Conservation (phyloP, 2,797 vertebrate genomes). For the Epinephelus malabaricus region DNA sequence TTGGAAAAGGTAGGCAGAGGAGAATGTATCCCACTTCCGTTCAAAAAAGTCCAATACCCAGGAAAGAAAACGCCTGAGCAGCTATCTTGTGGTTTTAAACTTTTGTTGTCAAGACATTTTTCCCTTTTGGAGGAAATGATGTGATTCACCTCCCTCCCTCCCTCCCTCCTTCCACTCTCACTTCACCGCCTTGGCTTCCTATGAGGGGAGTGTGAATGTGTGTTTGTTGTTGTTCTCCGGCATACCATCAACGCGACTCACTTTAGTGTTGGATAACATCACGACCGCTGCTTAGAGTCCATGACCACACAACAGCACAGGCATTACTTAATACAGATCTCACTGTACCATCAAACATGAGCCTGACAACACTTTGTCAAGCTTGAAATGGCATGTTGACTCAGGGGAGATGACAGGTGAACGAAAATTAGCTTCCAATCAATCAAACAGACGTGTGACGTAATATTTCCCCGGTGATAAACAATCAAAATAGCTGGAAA, state of each 20-base stretch:
- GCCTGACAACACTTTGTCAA: slow-evolving; percentile 10
- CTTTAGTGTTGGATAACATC: slow-evolving; percentile 45
- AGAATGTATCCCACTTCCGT: slow-evolving; percentile 69
- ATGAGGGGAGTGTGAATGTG: slow-evolving; percentile 63
- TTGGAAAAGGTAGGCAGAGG: slow-evolving; percentile 84
- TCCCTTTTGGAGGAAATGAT: slow-evolving; percentile 78
- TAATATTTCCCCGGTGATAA: slow-evolving; percentile 68
- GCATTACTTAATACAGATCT: slow-evolving; percentile 48
- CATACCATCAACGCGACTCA: slow-evolving; percentile 62
- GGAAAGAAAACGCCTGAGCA: slow-evolving; percentile 58
- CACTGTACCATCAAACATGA: slow-evolving; percentile 40
- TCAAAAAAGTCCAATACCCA: slow-evolving; percentile 44
- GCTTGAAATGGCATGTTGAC: slow-evolving; percentile 14
- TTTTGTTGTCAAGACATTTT: slow-evolving; percentile 69
- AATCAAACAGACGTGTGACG: slow-evolving; percentile 59
- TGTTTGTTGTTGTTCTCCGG: slow-evolving; percentile 45
- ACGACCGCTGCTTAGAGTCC: slow-evolving; percentile 22
- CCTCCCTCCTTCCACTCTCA: slow-evolving; percentile 57
- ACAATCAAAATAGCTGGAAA: slow-evolving; percentile 76
- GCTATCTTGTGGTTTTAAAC: slow-evolving; percentile 76
- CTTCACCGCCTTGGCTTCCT: slow-evolving; percentile 65
- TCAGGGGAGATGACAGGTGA: slow-evolving; percentile 50
- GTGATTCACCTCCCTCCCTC: slow-evolving; percentile 67
- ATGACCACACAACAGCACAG: slow-evolving; percentile 38
- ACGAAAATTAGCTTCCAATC: slow-evolving; percentile 60